Evolutionary conservation across 2,797 vertebrate species (phyloP).

Genomic region (Poliocrania exsul): DNA sequence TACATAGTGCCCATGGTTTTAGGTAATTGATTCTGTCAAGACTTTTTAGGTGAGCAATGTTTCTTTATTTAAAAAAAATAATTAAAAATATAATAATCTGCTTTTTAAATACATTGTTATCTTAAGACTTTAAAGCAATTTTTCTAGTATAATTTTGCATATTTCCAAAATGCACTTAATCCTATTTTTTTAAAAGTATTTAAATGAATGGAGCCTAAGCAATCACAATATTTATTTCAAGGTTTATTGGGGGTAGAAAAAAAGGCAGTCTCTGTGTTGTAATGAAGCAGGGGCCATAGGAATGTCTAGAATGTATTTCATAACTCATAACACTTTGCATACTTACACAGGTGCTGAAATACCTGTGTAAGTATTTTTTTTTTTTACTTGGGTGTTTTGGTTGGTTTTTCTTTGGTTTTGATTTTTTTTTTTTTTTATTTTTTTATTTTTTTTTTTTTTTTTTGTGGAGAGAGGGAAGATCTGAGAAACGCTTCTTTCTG

Average conservation of each 20-base stretch:
- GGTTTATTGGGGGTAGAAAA: not conserved
- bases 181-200: not conserved
- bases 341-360: not conserved
- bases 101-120: not conserved
- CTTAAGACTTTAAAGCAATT: not conserved
- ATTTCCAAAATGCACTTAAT: not conserved
- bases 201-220: not conserved
- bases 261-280: not conserved
- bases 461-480: accelerated
- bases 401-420: not conserved
- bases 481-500: not conserved
- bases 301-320: not conserved
- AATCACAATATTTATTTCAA: not conserved
- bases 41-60: not conserved
- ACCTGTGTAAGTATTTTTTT: too few species aligned
- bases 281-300: not conserved
- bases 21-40: not conserved
- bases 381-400: not conserved
- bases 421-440: too few species aligned
- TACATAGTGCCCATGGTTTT: not conserved
- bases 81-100: not conserved
- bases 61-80: not conserved
- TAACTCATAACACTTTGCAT: not conserved
- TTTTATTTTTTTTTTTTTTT: not conserved
- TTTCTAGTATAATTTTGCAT: not conserved